A percentile compares a stretch with the other conserved stretches of the same genome.
These are phyloP conservation scores for Eucidaris tribuloides DNA, from an alignment of 35 echinoderm and acorn worm genomes.

Conservation along the genomic window DNA sequence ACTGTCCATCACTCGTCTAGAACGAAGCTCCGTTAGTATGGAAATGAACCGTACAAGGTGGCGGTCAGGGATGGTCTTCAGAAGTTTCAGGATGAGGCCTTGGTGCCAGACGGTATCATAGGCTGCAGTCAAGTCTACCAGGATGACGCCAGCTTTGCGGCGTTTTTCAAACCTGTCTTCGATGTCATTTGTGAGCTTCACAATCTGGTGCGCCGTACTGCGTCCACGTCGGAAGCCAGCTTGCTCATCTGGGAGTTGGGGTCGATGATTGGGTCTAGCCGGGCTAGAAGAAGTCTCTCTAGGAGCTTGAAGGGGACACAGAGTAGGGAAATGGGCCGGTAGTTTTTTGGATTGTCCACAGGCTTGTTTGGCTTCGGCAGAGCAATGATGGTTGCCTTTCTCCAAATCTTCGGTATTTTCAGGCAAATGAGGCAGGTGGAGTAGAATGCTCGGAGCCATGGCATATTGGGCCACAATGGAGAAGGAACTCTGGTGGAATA, in stretches of 20 bases:
- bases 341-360: conserved; percentile 19
- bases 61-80: not conserved
- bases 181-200: too few species aligned
- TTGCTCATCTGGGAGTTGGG: not conserved
- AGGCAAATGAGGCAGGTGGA: not conserved
- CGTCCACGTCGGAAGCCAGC: not conserved
- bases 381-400: conserved; percentile 11
- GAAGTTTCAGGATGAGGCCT: conserved; percentile 17
- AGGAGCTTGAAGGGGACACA: conserved; percentile 38
- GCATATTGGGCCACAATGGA: not conserved
- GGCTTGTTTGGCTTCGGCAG: conserved; percentile 31
- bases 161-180: conserved; percentile 24
- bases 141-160: conserved; percentile 13
- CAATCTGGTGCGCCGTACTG: not conserved
- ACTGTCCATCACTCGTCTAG: conserved; percentile 19
- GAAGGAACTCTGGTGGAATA: conserved; percentile 39
- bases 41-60: not conserved
- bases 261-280: not conserved
- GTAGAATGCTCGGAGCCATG: not conserved
- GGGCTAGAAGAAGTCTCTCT: not conserved
- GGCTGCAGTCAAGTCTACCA: conserved; percentile 27
- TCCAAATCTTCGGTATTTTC: conserved; percentile 52
- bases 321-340: too few species aligned
- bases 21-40: too few species aligned
- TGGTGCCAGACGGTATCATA: conserved; percentile 37